phyloP scores from a whole-genome alignment of 2,797 vertebrate genomes.

The Cephalopachus bancanus region DNA sequence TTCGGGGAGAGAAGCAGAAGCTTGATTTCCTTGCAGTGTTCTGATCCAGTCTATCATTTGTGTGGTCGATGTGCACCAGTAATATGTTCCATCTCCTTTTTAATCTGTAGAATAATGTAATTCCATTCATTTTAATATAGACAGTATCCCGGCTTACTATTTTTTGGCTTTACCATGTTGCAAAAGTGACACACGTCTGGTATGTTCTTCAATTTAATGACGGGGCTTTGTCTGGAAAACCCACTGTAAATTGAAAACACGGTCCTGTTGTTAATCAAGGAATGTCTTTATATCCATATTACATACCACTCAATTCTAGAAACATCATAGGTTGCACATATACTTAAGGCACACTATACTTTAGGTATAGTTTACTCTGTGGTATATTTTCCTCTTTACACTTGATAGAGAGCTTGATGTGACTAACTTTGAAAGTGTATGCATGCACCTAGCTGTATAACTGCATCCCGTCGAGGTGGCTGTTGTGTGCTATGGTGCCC shows the following conservation, averaged over 20 bases:
- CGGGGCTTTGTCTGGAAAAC: background rate
- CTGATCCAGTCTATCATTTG: rapidly evolving
- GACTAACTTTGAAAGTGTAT: background rate
- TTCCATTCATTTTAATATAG: background rate
- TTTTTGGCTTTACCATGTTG: background rate
- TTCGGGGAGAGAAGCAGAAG: background rate
- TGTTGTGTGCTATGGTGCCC: background rate
- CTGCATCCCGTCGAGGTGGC: background rate
- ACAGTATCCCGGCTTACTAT: background rate
- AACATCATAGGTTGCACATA: background rate
- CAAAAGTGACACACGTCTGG: background rate
- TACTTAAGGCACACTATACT: rapidly evolving
- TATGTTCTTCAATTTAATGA: background rate
- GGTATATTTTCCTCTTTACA: background rate
- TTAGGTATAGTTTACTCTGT: no score
- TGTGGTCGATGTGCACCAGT: rapidly evolving
- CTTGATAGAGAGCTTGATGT: rapidly evolving
- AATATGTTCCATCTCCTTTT: background rate
- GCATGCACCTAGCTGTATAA: rapidly evolving
- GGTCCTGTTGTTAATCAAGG: background rate
- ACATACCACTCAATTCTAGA: background rate
- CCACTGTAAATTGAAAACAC: background rate
- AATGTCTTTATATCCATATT: background rate
- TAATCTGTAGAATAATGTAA: background rate
- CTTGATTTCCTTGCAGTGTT: rapidly evolving